Evolutionary conservation across 2,113 vertebrate genomes (phyloP), one percentile per base, ranked within the genome.

Genomic region (Leptobrachium leishanense): DNA sequence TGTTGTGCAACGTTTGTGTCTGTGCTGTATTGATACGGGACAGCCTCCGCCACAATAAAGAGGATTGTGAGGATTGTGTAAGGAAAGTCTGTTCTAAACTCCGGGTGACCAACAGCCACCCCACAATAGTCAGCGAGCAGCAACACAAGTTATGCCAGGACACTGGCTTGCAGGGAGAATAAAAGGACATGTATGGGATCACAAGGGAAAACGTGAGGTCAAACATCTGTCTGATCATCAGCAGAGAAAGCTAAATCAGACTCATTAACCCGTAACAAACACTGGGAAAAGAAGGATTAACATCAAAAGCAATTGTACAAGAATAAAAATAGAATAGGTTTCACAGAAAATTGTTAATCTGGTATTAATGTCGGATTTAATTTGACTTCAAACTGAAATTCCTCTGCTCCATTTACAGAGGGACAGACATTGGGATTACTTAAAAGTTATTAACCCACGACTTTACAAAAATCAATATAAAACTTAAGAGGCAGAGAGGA

Each of bases 11-110:
- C 54, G 44, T 65, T 68, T 64, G 68, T 68, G 12, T 68, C 50
- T 68, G 50, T 68, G 68, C 54, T 44, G 53, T 69, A 68, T 68
- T 50, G 68, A 57, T 76, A 41, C 20, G 57, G 50, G 43, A 57
- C 53, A 55, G 65, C 55, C 67, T 63, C 50, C 6, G 63, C 12
- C 11, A 44, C 42, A 77, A 69, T 54, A 77, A 76, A 76, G 66
- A 71, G 54, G 46, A 50, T 46, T n/a, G n/a, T n/a, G 66, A 71
- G 54, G 46, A 50, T 39, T 70, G 54, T 77, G 67, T 67, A 77
- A 31, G 6, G 8, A 42, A 70, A 77, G 66, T 44, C 62, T 31
- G 62, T 13, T 64, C 64, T 50, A 5, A 68, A n/a, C 75, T 44
- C 11, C 41, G 54, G 41, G 40, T 13, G 46, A 31, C 6, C 10